Base-by-base conservation (phyloP, 2,797 vertebrate genomes). In the Botia almorhae region DNA sequence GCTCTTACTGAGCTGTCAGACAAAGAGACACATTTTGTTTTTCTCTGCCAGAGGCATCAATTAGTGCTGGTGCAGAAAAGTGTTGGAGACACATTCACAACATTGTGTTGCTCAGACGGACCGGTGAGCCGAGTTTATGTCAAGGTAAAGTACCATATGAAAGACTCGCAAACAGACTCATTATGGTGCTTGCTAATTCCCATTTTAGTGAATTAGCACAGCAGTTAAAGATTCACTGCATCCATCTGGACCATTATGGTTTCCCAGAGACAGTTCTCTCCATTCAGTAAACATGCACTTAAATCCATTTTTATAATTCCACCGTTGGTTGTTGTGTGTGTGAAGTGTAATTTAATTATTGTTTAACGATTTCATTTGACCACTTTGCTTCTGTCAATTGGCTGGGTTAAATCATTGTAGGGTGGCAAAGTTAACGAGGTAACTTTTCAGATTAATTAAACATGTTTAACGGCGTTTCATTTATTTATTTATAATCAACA, bases 51-150 rank as follows among this genome's bases (percentile, higher is more conserved):
- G 76, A 74, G 85, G 89, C 86, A 82, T 90, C 87, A 91, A 88
- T 92, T 92, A 91, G 85, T 81, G 74, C 64, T 79, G 78, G 64
- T 84, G 76, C 71, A 85, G 50, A 87, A 82, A 76, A 61, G 80
- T 78, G 68, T 81, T 76, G 88, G 84, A 89, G 85, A 87, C 76
- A 84, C 82, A 87, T 88, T 81, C 74, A 82, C 81, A 83, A 77
- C 83, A 77, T 72, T 84, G 77, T 69, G 81, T 70, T 76, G 81
- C 75, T 80, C 81, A 85, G 81, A 85, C 80, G 86, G 89, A 85
- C 87, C 21, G 16, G 71, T 71, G 76, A 81, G 58, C 80, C 36
- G 63, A 65, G 50, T 83, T 81, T 76, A 69, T 85, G 88, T 88
- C 68, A 75, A 86, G 85, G 82, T 81, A 63, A 70, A 87, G 58